phyloP scores from a whole-genome alignment of 2,888 invertebrate species.

The Yponomeuta evonymella region DNA sequence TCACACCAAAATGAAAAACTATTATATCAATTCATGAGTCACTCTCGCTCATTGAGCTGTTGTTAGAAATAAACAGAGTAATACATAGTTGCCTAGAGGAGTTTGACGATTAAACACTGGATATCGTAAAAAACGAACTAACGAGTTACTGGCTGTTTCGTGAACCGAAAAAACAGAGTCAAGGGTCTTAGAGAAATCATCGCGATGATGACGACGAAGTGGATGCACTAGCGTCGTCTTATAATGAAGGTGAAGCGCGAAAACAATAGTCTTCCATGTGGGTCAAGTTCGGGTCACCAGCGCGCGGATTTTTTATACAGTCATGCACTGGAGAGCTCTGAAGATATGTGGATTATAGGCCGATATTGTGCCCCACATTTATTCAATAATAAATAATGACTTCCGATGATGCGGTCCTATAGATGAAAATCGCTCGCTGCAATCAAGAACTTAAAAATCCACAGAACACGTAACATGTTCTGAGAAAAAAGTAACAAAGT shows the following conservation, averaged over 20 bases:
- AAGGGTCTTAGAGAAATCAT: background rate
- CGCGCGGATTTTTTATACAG: conserved; percentile 36
- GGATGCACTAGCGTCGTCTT: background rate
- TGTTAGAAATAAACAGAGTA: background rate
- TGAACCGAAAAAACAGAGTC: background rate
- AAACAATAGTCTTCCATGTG: conserved; percentile 66
- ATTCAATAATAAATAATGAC: no score
- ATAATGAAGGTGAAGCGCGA: conserved; percentile 21
- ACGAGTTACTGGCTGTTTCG: background rate
- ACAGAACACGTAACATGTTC: no score
- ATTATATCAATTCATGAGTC: background rate
- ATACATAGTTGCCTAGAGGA: background rate
- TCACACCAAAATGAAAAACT: background rate
- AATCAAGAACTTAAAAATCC: no score
- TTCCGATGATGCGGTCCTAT: no score
- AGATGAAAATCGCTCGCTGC: no score
- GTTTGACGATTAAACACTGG: background rate
- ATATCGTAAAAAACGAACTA: background rate
- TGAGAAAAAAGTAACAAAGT: no score
- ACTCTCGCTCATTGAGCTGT: background rate
- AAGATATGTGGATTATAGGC: background rate
- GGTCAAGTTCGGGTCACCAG: conserved; percentile 64
- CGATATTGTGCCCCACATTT: no score
- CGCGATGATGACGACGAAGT: background rate
- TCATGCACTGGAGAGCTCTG: conserved; percentile 36